These are phyloP conservation scores for Conus betulinus DNA, from an alignment of 1,140 invertebrate species.

Conservation along the genomic window DNA sequence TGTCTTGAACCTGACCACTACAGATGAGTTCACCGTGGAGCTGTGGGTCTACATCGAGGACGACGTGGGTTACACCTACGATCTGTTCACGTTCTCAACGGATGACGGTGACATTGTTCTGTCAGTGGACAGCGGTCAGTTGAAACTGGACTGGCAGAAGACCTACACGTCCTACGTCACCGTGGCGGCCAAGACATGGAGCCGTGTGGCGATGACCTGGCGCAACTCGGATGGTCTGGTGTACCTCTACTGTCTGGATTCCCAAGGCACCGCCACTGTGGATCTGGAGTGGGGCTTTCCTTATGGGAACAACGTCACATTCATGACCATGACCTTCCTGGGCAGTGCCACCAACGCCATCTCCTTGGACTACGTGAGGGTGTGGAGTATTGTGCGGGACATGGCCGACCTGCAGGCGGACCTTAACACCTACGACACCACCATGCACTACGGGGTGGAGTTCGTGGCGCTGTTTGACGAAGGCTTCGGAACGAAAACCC, in stretches of 20 bases:
- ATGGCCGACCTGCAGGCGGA: neutral
- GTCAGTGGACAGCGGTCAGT: neutral
- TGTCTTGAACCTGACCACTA: neutral
- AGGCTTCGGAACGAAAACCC: neutral
- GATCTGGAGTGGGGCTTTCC: constrained; percentile 23
- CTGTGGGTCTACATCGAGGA: constrained; percentile 18
- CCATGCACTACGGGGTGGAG: constrained; percentile 17
- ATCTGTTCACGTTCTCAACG: neutral
- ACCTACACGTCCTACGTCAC: constrained; percentile 13
- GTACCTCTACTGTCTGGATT: constrained; percentile 1
- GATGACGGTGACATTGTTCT: neutral
- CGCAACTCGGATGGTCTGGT: constrained; percentile 3
- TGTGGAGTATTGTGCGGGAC: constrained; percentile 8
- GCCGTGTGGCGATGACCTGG: neutral
- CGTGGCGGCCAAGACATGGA: constrained; percentile 10
- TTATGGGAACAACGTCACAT: neutral
- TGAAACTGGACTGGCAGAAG: constrained; percentile 16
- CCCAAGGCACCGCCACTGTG: neutral
- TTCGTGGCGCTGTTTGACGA: constrained; percentile 17
- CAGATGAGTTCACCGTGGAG: constrained; percentile 13
- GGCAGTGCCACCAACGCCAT: neutral
- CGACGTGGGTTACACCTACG: neutral
- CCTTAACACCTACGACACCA: constrained; percentile 6
- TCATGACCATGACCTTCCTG: constrained; percentile 1
- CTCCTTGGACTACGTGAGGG: neutral